A percentile compares a stretch with the other conserved stretches of the same genome.
Evolutionary conservation across 2,113 vertebrate genomes (phyloP).

Genomic region (Pheucticus melanocephalus): DNA sequence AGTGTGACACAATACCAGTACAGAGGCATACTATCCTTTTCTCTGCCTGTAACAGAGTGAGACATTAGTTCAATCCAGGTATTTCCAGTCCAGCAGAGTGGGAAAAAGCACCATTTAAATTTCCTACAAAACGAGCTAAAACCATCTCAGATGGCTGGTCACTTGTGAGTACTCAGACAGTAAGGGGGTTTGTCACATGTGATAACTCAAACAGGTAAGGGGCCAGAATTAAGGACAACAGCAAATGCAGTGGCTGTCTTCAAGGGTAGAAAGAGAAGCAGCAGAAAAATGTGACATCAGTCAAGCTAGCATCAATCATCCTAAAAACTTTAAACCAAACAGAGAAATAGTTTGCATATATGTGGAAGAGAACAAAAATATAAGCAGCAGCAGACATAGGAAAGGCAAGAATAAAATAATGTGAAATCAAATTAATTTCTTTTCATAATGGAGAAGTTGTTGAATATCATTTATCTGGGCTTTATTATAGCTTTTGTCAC

Average conservation of each 20-base stretch:
- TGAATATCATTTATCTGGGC: not conserved
- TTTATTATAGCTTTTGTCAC: conserved; percentile 20
- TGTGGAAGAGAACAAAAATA: not conserved
- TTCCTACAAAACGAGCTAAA: not conserved
- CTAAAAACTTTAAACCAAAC: not conserved
- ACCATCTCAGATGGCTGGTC: not conserved
- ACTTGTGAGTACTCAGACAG: not conserved
- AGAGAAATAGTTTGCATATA: not conserved
- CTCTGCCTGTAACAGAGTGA: not conserved
- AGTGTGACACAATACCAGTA: not conserved
- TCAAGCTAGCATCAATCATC: not conserved
- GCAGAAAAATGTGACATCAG: not conserved
- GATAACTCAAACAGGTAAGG: not conserved
- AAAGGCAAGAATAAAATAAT: not conserved
- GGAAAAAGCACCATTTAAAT: not conserved
- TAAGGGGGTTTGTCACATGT: not conserved
- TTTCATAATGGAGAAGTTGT: conserved; percentile 8
- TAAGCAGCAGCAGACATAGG: not conserved
- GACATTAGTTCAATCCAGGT: not conserved
- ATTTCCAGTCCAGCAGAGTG: not conserved
- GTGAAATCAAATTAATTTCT: not conserved
- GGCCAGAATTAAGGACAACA: not conserved
- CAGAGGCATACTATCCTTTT: not conserved
- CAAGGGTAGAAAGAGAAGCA: not conserved
- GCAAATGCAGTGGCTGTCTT: not conserved